Evolutionary conservation across 2,888 invertebrate species (phyloP), one percentile per base, ranked within the genome.

Genomic region (Molorchus minor): DNA sequence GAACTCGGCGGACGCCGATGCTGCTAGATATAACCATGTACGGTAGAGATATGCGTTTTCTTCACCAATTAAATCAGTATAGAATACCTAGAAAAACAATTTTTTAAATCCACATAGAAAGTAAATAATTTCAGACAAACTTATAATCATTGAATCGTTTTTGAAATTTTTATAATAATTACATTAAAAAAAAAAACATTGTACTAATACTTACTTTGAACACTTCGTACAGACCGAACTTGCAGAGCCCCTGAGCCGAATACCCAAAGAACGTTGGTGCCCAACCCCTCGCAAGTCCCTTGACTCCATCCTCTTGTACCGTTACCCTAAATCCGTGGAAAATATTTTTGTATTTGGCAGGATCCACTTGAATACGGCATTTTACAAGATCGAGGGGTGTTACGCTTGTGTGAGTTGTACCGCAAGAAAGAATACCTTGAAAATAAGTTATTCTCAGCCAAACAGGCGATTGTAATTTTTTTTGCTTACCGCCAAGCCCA

Each of bases 231-330:
- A 99, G 89, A 69, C 98, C 98, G 82, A 99, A 98, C 84, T 99
- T 98, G 86, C 96, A 96, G 69, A 98, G 87, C 79, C 96, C 96
- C 85, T 87, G 96, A 74, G 92, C 86, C 2, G 98, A 98, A 82
- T 98, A 99, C 36, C 98, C 98, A 74, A 98, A 89, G 82, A 94
- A 91, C 35, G 98, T 98, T 56, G 98, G 98, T 1, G 98, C 97
- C 98, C 98, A 98, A 58, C 98, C 98, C 81, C 90, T 94, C 46
- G 87, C 95, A 62, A 99, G 85, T 8, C 96, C 95, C 40, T 88
- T 85, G 49, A 87, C 76, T 68, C 96, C 96, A 79, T 94, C 96
- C 82, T 98, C 98, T 38, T 85, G 85, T 12, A 97, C 77, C 1
- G 97, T 93, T 16, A 93, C 87, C 80, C 82, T 88, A 84, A 97